Base-by-base conservation (phyloP, 2,888 invertebrate species). In the Stratiomys singularior region DNA sequence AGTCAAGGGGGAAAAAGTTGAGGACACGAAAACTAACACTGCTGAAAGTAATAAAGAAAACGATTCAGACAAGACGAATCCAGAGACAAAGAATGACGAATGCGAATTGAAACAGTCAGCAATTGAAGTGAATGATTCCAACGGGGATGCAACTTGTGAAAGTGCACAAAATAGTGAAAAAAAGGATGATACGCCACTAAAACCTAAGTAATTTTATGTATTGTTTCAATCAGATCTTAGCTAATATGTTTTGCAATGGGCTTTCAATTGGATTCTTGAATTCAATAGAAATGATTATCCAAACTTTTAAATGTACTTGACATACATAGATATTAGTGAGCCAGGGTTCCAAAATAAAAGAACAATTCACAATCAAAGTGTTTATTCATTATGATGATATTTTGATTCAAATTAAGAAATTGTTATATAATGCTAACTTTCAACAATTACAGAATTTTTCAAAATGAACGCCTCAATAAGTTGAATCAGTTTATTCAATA, bases 1-100 rank as follows among this genome's bases (percentile, higher is more conserved):
- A 27, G 15, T 23, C 11, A 56, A 72, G 1, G 56, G 60, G 18
- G 79, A 79, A 58, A 9, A 9, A 58, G 78, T 46, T 28, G 74
- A 27, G 52, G 72, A 69, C 9, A 69, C 7, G 11, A 47, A 69
- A 25, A 3, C 46, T 11, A 30, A 77, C 47, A 64, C 63, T 67
- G 9, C 37, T 37, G 37, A n/a, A n/a, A 63, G 27, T 21, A 67
- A 47, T 13, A 66, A 78, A 30, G 72, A 44, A 44, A 63, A 71
- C 28, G 30, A 69, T 11, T 23, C 23, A 1, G 30, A 47, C 3
- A 18, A n/a, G 11, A 21, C 2, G 2, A 23, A 25, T 18, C 11
- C 7, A 44, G 25, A 44, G 27, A 9, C 30, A 0, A 64, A 27
- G n/a, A 64, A 27, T 60, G 5, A 3, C 23, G 58, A 25, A 15